Base-by-base conservation (phyloP, 2,113 vertebrate genomes). In the Salminus brasiliensis region DNA sequence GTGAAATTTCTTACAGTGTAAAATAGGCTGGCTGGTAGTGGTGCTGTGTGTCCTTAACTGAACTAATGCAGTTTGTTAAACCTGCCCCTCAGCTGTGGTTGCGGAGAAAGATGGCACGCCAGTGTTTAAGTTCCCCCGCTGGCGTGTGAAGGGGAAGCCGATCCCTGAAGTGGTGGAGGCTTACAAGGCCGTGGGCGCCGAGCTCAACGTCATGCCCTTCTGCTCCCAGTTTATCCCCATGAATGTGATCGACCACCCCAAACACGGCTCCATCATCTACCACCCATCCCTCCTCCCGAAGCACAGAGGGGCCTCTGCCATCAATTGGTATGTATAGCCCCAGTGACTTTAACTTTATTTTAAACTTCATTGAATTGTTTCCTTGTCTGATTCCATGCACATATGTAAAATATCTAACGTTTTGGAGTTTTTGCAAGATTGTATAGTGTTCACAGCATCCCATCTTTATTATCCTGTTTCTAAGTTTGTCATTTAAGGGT, bases 191-290 rank as follows among this genome's bases (percentile, higher is more conserved):
- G 95, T 99, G 74, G 96, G 95, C 12, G 98, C 98, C 0, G 95
- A 99, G 80, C 93, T 99, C n/a, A 99, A 99, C 1, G 98, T 99
- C 84, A 95, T 99, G 87, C 98, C 98, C 0, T 99, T 98, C 92
- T 99, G 98, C 88, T 96, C 96, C 0, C 98, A 99, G 91, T 99
- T 98, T 87, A 98, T 99, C 86, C 98, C 98, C 71, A 99, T 99
- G 96, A 95, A 96, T 62, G 85, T 99, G 62, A 99, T 98, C 66
- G 93, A 97, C 32, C 55, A 91, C 68, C 97, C 98, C 18, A 92
- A 91, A 84, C 94, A 97, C 0, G 98, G 98, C 52, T 99, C 98
- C 75, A 98, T 99, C 90, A 95, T 99, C 86, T 99, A 99, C 85
- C 98, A 99, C 82, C 98, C 98, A 0, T 99, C 98, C 45, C 92